A percentile compares a stretch with the other conserved stretches of the same genome.
These are phyloP conservation scores for Drosophila sp. DNA, from an alignment of 1,140 invertebrate genomes.

Conservation along the genomic window DNA sequence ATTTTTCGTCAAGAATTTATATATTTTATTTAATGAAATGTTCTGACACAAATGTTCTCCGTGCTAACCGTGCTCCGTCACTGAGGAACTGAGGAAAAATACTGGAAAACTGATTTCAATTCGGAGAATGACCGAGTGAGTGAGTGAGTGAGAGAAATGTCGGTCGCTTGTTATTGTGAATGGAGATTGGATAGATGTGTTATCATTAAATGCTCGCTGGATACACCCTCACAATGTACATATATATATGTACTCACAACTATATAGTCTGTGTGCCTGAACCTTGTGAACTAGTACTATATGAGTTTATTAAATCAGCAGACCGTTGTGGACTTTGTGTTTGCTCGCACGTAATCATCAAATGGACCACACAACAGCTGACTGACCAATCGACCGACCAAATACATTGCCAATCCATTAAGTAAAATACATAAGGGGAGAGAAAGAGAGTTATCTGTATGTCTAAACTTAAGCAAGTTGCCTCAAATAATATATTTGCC, in stretches of 20 bases:
- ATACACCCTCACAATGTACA: constrained; percentile 33
- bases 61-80: constrained; percentile 39
- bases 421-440: neutral
- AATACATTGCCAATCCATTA: neutral
- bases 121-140: neutral
- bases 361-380: constrained; percentile 7
- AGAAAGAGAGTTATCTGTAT: neutral
- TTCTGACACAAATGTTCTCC: constrained; percentile 28
- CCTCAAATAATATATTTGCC: too few relatives aligned
- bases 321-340: constrained; percentile 59
- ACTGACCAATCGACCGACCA: constrained; percentile 7
- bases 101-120: constrained; percentile 20
- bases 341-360: constrained; percentile 61
- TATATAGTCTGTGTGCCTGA: neutral
- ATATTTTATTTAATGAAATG: constrained; percentile 21
- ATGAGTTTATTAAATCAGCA: constrained; percentile 63
- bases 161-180: constrained; percentile 20
- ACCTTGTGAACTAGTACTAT: constrained; percentile 20
- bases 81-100: constrained; percentile 34
- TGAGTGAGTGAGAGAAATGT: constrained; percentile 3
- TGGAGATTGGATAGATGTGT: constrained; percentile 34
- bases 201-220: constrained; percentile 27
- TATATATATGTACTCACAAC: neutral
- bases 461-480: too few relatives aligned
- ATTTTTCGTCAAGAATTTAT: constrained; percentile 54